Conservation (phyloP, 2,888 invertebrate genomes). For the Nysson spinosus region DNA sequence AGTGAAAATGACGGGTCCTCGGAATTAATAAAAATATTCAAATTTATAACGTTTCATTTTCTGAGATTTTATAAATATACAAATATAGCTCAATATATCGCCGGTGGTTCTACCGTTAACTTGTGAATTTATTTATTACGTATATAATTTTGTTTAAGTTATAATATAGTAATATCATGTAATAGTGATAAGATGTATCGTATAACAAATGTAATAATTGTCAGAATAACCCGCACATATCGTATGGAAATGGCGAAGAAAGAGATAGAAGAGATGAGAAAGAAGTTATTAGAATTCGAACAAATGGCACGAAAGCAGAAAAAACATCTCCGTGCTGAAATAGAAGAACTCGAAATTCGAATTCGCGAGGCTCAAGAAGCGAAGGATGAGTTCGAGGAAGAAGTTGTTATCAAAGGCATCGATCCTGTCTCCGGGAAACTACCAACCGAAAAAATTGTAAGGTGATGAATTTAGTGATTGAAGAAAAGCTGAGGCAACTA, state of each 20-base stretch:
- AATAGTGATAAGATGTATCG: background rate
- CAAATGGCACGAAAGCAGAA: constrained; percentile 73
- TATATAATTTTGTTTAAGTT: no score
- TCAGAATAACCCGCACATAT: constrained; percentile 79
- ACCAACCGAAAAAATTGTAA: constrained; percentile 80
- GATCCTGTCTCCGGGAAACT: constrained; percentile 82
- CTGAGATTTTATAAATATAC: no score
- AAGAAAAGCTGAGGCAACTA: no score
- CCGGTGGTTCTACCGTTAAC: no score
- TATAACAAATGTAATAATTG: background rate
- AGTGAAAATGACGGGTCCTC: no score
- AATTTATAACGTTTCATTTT: no score
- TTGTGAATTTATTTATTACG: no score
- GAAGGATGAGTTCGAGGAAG: constrained; percentile 78
- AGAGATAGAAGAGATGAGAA: constrained; percentile 79
- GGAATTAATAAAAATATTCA: no score
- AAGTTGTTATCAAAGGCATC: constrained; percentile 79
- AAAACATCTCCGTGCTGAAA: constrained; percentile 78
- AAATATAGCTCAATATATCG: no score
- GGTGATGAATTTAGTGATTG: no score
- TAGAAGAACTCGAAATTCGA: constrained; percentile 80
- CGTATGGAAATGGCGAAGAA: constrained; percentile 78
- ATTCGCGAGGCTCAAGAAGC: constrained; percentile 79
- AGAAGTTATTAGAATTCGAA: constrained; percentile 70
- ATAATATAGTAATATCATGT: no score